A percentile compares a stretch with the other conserved stretches of the same genome.
Conservation (phyloP, 37 sponge, comb jelly and placozoan genomes). For the Hormiphora californensis region DNA sequence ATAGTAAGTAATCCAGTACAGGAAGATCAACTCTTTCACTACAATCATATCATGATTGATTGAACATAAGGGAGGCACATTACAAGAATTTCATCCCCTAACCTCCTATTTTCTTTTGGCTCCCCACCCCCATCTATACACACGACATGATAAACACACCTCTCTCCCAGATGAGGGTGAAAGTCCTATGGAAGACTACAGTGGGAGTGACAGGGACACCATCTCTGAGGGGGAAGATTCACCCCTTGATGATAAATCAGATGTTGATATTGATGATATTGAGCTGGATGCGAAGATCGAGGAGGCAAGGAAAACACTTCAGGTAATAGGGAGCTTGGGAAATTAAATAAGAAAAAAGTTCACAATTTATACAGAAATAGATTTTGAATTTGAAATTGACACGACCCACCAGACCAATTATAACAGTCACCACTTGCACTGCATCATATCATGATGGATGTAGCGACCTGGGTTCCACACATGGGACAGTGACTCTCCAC, state of each 20-base stretch:
- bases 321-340: neutral
- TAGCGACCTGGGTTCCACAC: neutral
- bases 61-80: too few relatives aligned
- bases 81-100: too few relatives aligned
- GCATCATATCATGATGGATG: neutral
- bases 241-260: neutral
- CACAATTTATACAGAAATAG: neutral
- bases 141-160: too few relatives aligned
- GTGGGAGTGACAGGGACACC: neutral
- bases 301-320: conserved; percentile 14
- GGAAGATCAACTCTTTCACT: too few relatives aligned
- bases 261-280: conserved; percentile 21
- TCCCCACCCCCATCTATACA: too few relatives aligned
- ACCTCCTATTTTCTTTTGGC: too few relatives aligned
- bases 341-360: neutral
- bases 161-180: neutral
- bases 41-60: too few relatives aligned
- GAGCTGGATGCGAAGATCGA: conserved; percentile 43
- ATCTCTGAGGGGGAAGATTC: neutral
- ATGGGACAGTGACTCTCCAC: neutral
- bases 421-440: neutral
- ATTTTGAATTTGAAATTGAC: too few relatives aligned
- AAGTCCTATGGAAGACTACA: conserved; percentile 16
- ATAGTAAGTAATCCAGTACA: too few relatives aligned
- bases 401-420: too few relatives aligned